These are phyloP conservation scores for Linepithema humile DNA, from an alignment of 1,140 invertebrate genomes.

Conservation along the genomic window DNA sequence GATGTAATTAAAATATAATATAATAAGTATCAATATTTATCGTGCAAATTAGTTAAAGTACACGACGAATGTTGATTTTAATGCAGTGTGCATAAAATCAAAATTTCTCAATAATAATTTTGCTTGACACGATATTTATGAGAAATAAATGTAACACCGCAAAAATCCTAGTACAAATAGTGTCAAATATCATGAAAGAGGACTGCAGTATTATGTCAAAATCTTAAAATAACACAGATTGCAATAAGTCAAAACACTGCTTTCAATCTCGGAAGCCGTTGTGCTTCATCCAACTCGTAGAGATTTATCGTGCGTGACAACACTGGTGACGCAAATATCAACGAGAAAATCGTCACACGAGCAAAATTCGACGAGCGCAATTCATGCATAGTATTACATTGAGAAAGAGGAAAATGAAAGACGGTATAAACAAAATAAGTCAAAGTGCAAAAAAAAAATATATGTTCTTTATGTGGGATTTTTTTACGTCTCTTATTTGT, in stretches of 20 bases:
- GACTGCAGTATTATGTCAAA: not conserved
- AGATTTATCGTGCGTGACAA: not conserved
- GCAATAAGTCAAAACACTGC: conserved; percentile 10
- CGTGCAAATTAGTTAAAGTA: not conserved
- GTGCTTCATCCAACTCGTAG: not conserved
- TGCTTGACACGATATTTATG: not conserved
- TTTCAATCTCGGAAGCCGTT: not conserved
- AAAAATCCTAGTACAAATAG: not conserved
- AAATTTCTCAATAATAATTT: not conserved
- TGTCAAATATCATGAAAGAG: not conserved
- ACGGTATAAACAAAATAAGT: not conserved
- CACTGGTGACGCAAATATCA: not conserved
- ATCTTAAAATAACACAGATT: conserved; percentile 27
- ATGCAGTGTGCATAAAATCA: conserved; percentile 2
- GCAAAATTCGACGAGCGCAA: not conserved
- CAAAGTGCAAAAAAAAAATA: not conserved
- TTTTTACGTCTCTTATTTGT: not conserved
- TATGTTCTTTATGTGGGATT: not conserved
- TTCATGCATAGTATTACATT: not conserved
- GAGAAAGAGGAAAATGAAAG: not conserved
- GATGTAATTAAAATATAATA: not conserved
- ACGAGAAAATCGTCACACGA: not conserved
- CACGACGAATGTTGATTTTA: not conserved
- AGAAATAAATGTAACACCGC: conserved; percentile 1
- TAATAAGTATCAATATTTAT: not conserved